phyloP scores from a whole-genome alignment of 1,140 invertebrate genomes.

The Cotesia chilonis region DNA sequence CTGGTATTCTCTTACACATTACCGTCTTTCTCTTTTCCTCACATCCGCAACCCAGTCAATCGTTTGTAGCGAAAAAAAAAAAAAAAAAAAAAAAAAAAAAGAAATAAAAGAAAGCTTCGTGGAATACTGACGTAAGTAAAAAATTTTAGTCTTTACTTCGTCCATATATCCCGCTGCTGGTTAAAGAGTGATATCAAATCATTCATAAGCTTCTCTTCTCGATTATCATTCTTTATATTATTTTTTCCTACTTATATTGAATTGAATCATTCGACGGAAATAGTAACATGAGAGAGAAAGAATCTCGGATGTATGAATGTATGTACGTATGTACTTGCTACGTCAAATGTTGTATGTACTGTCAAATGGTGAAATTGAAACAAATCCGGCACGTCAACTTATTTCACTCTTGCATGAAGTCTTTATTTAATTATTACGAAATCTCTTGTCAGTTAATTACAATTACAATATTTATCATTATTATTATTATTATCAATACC shows the following conservation, averaged over 20 bases:
- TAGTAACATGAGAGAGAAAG: conserved; percentile 11
- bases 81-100: conserved; percentile 12
- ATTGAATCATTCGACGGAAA: conserved; percentile 31
- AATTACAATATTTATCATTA: too few species aligned
- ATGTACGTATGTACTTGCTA: neutral
- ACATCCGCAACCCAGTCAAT: neutral
- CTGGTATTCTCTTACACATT: neutral
- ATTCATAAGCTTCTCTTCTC: conserved; percentile 25
- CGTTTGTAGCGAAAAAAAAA: conserved; percentile 12
- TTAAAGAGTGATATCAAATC: conserved; percentile 15
- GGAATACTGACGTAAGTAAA: conserved; percentile 32
- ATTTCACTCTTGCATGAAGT: too few species aligned
- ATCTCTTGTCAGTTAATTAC: too few species aligned
- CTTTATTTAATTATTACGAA: too few species aligned
- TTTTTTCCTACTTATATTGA: neutral
- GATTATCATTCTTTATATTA: conserved; percentile 26
- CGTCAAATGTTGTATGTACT: conserved; percentile 5
- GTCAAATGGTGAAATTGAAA: too few species aligned
- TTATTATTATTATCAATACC: neutral
- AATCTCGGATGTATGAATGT: neutral
- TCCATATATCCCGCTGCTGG: neutral
- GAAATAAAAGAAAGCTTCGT: conserved; percentile 12
- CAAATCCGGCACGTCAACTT: too few species aligned
- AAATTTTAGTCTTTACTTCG: conserved; percentile 16
- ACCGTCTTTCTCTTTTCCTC: conserved; percentile 15